Percentiles rank a stretch among this genome's conserved stretches.
These are phyloP conservation scores for Spodoptera litura DNA, from an alignment of 1,140 invertebrate species.

Conservation along the genomic window DNA sequence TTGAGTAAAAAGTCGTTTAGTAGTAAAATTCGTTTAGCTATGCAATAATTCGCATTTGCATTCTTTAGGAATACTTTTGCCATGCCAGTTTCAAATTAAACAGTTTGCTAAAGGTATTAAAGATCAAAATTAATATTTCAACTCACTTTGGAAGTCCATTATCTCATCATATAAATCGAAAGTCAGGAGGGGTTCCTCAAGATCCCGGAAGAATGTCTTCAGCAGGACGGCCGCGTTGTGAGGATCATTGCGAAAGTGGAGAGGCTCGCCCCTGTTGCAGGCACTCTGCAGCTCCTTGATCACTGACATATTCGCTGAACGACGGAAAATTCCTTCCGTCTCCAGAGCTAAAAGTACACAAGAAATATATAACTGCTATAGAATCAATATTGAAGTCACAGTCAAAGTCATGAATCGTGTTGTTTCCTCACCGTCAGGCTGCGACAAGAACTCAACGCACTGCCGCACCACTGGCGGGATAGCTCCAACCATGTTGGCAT, in stretches of 20 bases:
- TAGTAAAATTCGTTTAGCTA: too few species aligned
- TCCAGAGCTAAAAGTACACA: slow-evolving; percentile 90
- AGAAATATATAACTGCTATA: slow-evolving; percentile 49
- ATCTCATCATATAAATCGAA: slow-evolving; percentile 98
- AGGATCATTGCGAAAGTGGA: slow-evolving; percentile 93
- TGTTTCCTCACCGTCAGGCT: slow-evolving; percentile 91
- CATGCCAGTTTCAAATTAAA: too few species aligned
- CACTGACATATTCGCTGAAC: slow-evolving; percentile 94
- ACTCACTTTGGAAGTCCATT: slow-evolving; percentile 94
- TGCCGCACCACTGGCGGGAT: slow-evolving; percentile 96
- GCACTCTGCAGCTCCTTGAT: slow-evolving; percentile 94
- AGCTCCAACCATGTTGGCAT: slow-evolving; percentile 87
- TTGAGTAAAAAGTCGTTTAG: too few species aligned
- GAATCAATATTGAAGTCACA: not conserved
- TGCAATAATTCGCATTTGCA: too few species aligned
- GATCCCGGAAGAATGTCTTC: slow-evolving; percentile 97
- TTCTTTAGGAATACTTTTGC: too few species aligned
- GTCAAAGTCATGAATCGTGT: not conserved
- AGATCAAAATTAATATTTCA: not conserved
- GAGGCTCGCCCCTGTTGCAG: slow-evolving; percentile 93
- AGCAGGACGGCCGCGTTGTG: slow-evolving; percentile 97
- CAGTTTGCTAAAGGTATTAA: too few species aligned
- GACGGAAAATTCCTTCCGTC: slow-evolving; percentile 97
- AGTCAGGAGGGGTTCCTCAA: slow-evolving; percentile 97
- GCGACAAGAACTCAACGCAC: slow-evolving; percentile 95